These are phyloP conservation scores for Clarias batrachus DNA, from an alignment of 2,113 vertebrate genomes.

Conservation along the genomic window DNA sequence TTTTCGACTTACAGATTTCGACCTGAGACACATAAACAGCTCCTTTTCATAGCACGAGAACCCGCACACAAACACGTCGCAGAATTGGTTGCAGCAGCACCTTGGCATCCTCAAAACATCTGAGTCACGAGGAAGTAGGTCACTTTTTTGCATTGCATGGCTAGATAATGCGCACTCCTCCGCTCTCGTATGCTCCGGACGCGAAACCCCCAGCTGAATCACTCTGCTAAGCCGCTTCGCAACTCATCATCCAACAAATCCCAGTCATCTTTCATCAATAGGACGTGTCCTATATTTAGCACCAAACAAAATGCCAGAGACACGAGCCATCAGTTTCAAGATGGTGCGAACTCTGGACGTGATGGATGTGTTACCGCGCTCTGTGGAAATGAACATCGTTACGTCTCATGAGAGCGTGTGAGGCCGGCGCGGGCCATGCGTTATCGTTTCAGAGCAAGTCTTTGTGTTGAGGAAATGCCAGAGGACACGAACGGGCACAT, in stretches of 20 bases:
- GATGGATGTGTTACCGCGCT: conserved; percentile 43
- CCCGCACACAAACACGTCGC: neutral
- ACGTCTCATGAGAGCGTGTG: conserved; percentile 40
- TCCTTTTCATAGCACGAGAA: conserved; percentile 22
- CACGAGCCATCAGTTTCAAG: conserved; percentile 54
- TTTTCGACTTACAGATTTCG: conserved; percentile 54
- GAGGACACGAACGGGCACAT: neutral
- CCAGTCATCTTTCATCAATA: conserved; percentile 37
- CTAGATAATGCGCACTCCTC: conserved; percentile 64
- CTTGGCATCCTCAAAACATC: conserved; percentile 51
- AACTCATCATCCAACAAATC: conserved; percentile 49
- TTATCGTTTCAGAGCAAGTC: conserved; percentile 4
- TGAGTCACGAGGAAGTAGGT: conserved; percentile 74
- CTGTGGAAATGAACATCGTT: conserved; percentile 49
- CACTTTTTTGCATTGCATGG: conserved; percentile 67
- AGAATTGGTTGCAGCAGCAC: neutral
- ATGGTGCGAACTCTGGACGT: conserved; percentile 9
- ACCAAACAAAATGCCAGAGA: conserved; percentile 56
- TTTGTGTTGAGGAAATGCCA: neutral
- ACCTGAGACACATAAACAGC: neutral
- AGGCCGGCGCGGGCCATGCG: conserved; percentile 42
- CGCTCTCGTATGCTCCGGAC: conserved; percentile 48
- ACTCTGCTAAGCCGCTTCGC: conserved; percentile 71
- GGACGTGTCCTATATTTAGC: conserved; percentile 18
- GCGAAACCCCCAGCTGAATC: conserved; percentile 65